Conservation (phyloP, 2,888 invertebrate species). For the Drosophila kuntzei region DNA sequence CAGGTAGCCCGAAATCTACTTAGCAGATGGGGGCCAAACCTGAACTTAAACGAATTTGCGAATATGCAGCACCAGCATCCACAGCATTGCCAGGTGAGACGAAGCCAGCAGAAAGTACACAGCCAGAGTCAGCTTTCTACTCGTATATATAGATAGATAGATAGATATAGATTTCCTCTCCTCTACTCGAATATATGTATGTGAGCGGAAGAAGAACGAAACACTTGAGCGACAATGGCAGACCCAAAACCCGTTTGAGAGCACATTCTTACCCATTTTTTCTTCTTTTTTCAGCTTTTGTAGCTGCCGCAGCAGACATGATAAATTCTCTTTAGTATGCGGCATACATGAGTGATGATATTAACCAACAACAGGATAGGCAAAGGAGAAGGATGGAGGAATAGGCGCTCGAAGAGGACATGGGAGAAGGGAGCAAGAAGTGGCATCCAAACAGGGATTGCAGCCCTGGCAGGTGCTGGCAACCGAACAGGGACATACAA, state of each 20-base stretch:
- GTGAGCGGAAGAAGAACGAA: conserved; percentile 27
- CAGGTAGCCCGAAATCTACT: conserved; percentile 78
- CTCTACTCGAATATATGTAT: no score
- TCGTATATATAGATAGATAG: not conserved
- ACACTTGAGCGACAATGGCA: conserved; percentile 75
- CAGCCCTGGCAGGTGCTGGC: conserved; percentile 1
- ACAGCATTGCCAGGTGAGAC: conserved; percentile 33
- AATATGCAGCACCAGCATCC: conserved; percentile 61
- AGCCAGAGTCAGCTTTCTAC: conserved; percentile 22
- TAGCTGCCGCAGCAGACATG: conserved; percentile 76
- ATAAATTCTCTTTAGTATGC: conserved; percentile 83
- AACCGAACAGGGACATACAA: conserved; percentile 28
- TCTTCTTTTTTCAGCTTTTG: conserved; percentile 34
- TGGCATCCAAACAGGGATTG: not conserved
- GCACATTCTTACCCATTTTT: not conserved
- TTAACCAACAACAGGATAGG: conserved; percentile 72
- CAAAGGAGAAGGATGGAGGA: conserved; percentile 1
- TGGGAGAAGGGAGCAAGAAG: not conserved
- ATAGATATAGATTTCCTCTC: conserved; percentile 29
- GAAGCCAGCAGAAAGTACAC: conserved; percentile 18
- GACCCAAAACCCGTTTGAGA: conserved; percentile 29
- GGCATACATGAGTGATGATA: conserved; percentile 83
- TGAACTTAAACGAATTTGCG: conserved; percentile 77
- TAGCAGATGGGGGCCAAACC: conserved; percentile 65
- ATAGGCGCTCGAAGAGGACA: not conserved